These are phyloP conservation scores for Muraenolepis orangiensis DNA, from an alignment of 2,797 vertebrate species.

Conservation along the genomic window DNA sequence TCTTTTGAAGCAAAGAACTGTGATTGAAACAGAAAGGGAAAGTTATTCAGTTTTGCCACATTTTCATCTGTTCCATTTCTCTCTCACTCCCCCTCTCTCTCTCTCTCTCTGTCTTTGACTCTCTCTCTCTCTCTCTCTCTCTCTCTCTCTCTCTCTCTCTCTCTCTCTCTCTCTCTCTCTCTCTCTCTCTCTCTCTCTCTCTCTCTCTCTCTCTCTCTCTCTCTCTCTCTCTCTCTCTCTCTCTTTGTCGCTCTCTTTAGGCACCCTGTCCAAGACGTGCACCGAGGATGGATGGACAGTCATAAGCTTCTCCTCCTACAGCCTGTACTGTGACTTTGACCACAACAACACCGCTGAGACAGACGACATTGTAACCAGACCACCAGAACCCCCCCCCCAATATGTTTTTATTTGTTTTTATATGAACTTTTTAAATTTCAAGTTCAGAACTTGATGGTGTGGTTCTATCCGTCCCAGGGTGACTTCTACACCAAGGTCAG, in stretches of 20 bases:
- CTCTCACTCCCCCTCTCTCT: no score
- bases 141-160: not conserved
- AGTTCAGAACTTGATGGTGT: no score
- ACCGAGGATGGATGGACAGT: slow-evolving; percentile 79
- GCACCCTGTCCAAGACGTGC: slow-evolving; percentile 87
- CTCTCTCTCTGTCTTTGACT: not conserved
- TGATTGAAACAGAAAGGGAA: no score
- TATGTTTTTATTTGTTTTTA: not conserved
- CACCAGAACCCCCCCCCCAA: not conserved
- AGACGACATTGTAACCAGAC: slow-evolving; percentile 46
- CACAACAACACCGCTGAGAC: slow-evolving; percentile 66
- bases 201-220: not conserved
- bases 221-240: slow-evolving; percentile 16
- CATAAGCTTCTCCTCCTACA: slow-evolving; percentile 70
- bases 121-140: not conserved
- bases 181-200: not conserved
- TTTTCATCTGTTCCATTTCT: not conserved
- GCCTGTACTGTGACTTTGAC: slow-evolving; percentile 78
- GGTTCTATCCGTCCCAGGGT: slow-evolving; percentile 60
- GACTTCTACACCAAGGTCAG: slow-evolving; percentile 83
- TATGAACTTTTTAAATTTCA: no score
- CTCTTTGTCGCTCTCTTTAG: slow-evolving; percentile 58
- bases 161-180: not conserved
- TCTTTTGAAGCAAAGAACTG: not conserved
- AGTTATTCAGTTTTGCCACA: not conserved